Conservation (phyloP, 2,113 vertebrate genomes). For the Brachionichthys hirsutus region DNA sequence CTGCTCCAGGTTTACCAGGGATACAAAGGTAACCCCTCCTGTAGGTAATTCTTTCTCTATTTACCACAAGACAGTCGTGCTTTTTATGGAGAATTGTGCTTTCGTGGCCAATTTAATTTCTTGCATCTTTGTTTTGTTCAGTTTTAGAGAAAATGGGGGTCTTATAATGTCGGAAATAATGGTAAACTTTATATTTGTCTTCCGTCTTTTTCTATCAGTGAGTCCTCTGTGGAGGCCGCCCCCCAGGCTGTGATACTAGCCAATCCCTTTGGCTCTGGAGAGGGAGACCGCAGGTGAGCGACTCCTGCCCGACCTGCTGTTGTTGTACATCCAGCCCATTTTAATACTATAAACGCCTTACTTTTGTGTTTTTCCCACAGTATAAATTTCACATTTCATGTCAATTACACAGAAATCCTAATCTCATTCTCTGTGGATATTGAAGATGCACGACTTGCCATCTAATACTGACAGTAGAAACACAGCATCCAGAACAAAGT, state of each 20-base stretch:
- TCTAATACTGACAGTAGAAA: not conserved
- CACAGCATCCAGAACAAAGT: not conserved
- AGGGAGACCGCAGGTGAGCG: conserved; percentile 69
- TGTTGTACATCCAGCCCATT: not conserved
- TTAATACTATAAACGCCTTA: not conserved
- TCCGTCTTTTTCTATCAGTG: conserved; percentile 35
- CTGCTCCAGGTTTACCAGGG: conserved; percentile 62
- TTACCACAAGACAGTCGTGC: too few species aligned
- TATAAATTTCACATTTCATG: not conserved
- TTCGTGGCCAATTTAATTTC: too few species aligned
- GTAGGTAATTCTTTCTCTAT: too few species aligned
- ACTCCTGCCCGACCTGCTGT: not conserved
- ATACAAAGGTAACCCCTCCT: conserved; percentile 45
- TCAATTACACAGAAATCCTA: not conserved
- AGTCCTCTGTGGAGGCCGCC: conserved; percentile 22
- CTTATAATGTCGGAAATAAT: too few species aligned
- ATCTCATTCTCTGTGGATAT: not conserved
- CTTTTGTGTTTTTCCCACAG: not conserved
- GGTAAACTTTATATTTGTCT: not conserved
- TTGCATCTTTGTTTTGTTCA: not conserved
- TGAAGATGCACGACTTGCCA: not conserved
- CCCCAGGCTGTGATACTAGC: conserved; percentile 17
- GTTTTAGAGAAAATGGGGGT: not conserved
- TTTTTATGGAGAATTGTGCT: not conserved
- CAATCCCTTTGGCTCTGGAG: conserved; percentile 72